Conservation (phyloP, 1,140 invertebrate species). For the Choristoneura fumiferana region DNA sequence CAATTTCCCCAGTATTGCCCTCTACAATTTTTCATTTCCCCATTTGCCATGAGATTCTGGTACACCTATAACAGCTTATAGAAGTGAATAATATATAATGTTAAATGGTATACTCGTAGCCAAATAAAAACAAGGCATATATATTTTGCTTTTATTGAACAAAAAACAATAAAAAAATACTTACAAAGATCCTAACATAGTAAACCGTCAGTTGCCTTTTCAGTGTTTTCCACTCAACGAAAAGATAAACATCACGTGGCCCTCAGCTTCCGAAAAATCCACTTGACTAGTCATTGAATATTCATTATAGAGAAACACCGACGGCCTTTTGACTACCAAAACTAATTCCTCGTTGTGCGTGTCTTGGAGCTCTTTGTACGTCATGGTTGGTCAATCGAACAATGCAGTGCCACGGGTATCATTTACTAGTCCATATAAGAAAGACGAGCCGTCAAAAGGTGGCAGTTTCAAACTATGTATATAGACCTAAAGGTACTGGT, state of each 20-base stretch:
- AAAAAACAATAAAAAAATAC: no score
- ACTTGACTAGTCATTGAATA: constrained; percentile 22
- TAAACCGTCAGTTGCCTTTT: no score
- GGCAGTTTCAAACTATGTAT: constrained; percentile 2
- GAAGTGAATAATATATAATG: no score
- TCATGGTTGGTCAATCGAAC: constrained; percentile 15
- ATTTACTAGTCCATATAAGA: constrained; percentile 39
- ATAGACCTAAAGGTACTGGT: constrained; percentile 18
- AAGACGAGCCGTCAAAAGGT: neutral
- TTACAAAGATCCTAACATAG: no score
- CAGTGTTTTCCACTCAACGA: neutral
- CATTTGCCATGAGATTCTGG: no score
- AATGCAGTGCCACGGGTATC: constrained; percentile 35
- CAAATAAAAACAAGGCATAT: no score
- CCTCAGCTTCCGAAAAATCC: neutral
- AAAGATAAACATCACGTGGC: neutral
- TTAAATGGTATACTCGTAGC: no score
- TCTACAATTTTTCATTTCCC: no score
- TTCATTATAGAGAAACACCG: constrained; percentile 17
- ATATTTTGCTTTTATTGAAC: no score
- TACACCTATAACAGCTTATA: no score
- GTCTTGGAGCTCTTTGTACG: neutral
- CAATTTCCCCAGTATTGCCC: no score
- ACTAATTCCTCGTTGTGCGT: constrained; percentile 1
- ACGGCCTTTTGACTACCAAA: constrained; percentile 12